These are phyloP conservation scores for Drosophila kepulauana DNA, from an alignment of 1,140 invertebrate genomes.

Conservation along the genomic window DNA sequence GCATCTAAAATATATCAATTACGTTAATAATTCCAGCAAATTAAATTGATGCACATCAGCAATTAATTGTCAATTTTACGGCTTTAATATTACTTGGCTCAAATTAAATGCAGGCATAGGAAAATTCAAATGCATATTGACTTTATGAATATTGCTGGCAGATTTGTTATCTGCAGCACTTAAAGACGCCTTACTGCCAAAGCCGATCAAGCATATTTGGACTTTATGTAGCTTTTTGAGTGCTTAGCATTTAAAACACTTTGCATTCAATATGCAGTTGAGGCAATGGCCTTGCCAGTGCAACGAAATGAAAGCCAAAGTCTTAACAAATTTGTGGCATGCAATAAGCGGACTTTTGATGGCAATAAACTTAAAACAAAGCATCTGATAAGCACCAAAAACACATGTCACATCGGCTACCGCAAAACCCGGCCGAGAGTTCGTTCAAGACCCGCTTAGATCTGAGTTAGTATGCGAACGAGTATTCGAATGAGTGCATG, in stretches of 20 bases:
- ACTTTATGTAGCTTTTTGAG: background rate
- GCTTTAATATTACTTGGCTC: too few species aligned
- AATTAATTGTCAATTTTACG: too few species aligned
- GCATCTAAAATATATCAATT: too few species aligned
- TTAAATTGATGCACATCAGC: too few species aligned
- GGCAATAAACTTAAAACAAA: conserved; percentile 41
- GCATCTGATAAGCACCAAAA: conserved; percentile 41
- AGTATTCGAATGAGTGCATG: conserved; percentile 4
- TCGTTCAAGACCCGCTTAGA: conserved; percentile 16
- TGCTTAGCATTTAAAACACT: background rate
- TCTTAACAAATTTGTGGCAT: conserved; percentile 38
- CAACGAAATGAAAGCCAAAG: background rate
- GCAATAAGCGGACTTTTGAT: conserved; percentile 31
- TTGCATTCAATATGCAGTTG: background rate
- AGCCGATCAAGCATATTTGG: background rate
- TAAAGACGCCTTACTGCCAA: background rate
- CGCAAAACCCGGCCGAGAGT: background rate
- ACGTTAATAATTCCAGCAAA: too few species aligned
- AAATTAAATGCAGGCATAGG: background rate
- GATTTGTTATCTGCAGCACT: background rate
- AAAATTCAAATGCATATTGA: background rate
- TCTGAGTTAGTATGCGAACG: conserved; percentile 1
- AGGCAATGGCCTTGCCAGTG: conserved; percentile 15
- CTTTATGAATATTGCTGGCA: background rate
- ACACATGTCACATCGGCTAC: conserved; percentile 44